Percentiles rank a stretch among this genome's conserved stretches.
These are phyloP conservation scores for Luscinia luscinia DNA, from an alignment of 2,797 vertebrate genomes.

Conservation along the genomic window DNA sequence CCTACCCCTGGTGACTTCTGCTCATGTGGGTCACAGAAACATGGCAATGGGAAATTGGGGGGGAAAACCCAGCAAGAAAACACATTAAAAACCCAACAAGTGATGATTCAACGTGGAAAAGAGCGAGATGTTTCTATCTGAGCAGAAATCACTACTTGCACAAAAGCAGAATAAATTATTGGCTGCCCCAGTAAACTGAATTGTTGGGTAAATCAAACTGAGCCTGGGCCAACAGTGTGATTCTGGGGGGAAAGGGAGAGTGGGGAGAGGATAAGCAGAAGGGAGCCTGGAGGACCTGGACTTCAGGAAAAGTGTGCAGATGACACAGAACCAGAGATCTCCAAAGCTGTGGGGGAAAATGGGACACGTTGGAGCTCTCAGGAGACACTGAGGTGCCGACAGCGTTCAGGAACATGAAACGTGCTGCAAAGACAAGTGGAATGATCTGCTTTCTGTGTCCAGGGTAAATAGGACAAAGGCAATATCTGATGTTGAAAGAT, in stretches of 20 bases:
- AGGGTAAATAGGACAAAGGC: slow-evolving; percentile 5
- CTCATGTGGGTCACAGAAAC: neutral
- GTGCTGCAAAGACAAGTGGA: neutral
- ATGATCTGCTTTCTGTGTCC: neutral
- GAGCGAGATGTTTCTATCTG: fast-evolving
- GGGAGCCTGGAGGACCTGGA: neutral
- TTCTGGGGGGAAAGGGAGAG: neutral
- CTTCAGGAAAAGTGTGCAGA: neutral
- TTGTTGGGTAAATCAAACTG: neutral
- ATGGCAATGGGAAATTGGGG: fast-evolving
- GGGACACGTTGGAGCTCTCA: neutral
- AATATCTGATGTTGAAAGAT: neutral
- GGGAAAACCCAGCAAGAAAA: neutral
- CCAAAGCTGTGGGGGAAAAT: neutral
- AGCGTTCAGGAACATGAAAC: neutral
- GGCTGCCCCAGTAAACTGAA: neutral
- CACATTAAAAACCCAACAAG: neutral
- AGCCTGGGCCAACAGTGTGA: neutral
- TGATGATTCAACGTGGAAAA: neutral
- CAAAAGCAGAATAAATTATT: neutral
- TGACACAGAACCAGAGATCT: neutral
- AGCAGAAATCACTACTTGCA: neutral
- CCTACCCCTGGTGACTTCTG: neutral
- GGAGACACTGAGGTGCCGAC: fast-evolving
- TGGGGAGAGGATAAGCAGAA: neutral